Evolutionary conservation across 2,113 vertebrate species (phyloP).

Genomic region (Brachypteracias leptosomus): DNA sequence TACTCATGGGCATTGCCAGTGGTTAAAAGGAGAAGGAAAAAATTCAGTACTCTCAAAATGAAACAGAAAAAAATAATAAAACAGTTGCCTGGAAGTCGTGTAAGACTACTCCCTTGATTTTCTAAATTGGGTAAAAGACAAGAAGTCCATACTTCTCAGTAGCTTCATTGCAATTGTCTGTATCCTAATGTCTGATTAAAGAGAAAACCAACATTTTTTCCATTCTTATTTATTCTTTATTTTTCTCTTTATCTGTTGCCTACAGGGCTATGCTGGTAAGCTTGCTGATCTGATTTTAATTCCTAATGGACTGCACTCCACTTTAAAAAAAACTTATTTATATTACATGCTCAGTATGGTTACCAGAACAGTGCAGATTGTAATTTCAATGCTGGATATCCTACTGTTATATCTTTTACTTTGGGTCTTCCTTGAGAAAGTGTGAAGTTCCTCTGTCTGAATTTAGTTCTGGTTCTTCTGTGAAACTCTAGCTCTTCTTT

Average conservation of each 20-base stretch:
- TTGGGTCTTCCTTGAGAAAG: not conserved
- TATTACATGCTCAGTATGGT: not conserved
- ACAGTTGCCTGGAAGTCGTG: not conserved
- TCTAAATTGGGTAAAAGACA: not conserved
- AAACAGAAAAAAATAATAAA: slow-evolving; percentile 10
- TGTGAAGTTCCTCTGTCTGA: not conserved
- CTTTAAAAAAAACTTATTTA: not conserved
- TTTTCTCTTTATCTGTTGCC: not conserved
- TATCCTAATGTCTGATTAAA: not conserved
- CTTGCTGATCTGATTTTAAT: not conserved
- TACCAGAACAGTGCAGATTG: not conserved
- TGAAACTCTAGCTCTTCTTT: not conserved
- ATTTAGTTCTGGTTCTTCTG: not conserved
- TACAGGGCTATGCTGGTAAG: not conserved
- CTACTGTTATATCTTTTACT: not conserved
- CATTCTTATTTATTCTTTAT: not conserved
- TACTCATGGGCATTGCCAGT: not conserved
- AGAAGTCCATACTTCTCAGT: not conserved
- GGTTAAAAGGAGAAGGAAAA: not conserved
- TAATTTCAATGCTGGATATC: not conserved
- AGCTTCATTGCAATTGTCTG: not conserved
- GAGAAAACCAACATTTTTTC: not conserved
- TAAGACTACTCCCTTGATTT: not conserved
- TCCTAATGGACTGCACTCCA: not conserved
- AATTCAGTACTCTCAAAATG: not conserved